Evolutionary conservation across 2,113 vertebrate species (phyloP).

Genomic region (mouse (Mus musculus)): GRCm39 chr3:117545001-117545500

Average conservation of each 20-base stretch:
- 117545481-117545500: constrained; percentile 73
- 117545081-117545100: neutral
- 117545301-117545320: neutral
- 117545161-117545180: neutral
- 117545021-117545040: neutral
- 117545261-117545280: neutral
- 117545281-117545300: neutral
- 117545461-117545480: constrained; percentile 27
- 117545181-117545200: neutral
- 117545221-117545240: neutral
- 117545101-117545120: neutral
- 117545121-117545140: neutral
- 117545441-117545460: neutral
- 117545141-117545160: neutral
- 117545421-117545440: neutral
- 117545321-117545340: neutral
- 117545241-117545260: neutral
- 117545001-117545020: neutral
- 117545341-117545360: neutral
- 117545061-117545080: neutral
- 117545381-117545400: neutral
- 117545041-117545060: neutral
- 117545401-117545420: neutral
- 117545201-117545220: neutral
- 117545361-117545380: neutral